Percentiles rank a stretch among this genome's conserved stretches.
Evolutionary conservation across 1,140 invertebrate genomes (phyloP).

Genomic region (Heliconius hewitsoni): DNA sequence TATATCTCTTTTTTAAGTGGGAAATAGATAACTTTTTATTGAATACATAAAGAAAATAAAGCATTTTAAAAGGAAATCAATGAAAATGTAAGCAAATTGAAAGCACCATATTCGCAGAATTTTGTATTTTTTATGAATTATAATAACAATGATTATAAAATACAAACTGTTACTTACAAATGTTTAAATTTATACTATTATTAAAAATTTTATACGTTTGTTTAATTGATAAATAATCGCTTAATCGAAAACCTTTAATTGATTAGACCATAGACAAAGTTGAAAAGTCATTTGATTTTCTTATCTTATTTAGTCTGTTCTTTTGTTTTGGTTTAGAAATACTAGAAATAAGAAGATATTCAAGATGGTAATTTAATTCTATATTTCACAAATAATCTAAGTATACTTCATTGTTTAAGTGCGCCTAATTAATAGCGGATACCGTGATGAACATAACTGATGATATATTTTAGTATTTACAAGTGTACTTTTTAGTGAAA

Average conservation of each 20-base stretch:
- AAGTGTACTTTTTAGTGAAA: constrained; percentile 43
- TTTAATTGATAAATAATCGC: neutral
- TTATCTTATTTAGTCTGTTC: constrained; percentile 44
- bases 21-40: too few relatives aligned
- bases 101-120: too few relatives aligned
- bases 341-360: constrained; percentile 38
- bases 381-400: constrained; percentile 47
- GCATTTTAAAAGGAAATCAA: too few relatives aligned
- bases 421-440: neutral
- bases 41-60: too few relatives aligned
- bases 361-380: constrained; percentile 74
- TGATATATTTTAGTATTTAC: constrained; percentile 45
- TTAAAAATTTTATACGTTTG: too few relatives aligned
- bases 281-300: constrained; percentile 42
- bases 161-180: too few relatives aligned
- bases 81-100: too few relatives aligned
- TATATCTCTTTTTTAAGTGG: too few relatives aligned
- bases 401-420: constrained; percentile 20
- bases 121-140: too few relatives aligned
- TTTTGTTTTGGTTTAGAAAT: constrained; percentile 48
- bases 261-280: neutral
- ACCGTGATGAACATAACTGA: constrained; percentile 15
- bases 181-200: too few relatives aligned
- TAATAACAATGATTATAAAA: too few relatives aligned
- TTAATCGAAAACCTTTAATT: constrained; percentile 12